These are phyloP conservation scores for Malthinus seriepunctatus DNA, from an alignment of 2,888 invertebrate species.

Conservation along the genomic window DNA sequence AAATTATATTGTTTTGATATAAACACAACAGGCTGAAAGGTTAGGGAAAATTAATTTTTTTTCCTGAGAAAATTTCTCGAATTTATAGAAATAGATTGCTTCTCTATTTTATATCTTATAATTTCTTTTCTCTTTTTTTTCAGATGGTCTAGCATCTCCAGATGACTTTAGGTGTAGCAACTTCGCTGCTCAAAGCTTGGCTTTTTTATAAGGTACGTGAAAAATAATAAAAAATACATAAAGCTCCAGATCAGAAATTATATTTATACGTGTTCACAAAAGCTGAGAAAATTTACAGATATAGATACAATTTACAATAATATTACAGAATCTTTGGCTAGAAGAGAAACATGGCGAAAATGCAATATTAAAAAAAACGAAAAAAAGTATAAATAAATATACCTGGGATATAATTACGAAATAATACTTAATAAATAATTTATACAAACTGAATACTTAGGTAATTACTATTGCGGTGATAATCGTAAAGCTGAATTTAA, in stretches of 20 bases:
- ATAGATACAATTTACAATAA: conserved; percentile 49
- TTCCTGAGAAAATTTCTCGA: too few species aligned
- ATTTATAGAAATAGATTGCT: too few species aligned
- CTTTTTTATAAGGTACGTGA: not conserved
- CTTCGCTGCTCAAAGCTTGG: not conserved
- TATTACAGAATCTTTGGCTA: conserved; percentile 52
- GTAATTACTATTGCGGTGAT: conserved; percentile 26
- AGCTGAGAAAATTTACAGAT: conserved; percentile 49
- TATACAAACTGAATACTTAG: conserved; percentile 18
- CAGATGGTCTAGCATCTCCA: too few species aligned
- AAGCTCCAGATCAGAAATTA: conserved; percentile 51
- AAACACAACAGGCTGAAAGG: not conserved
- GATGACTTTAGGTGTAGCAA: too few species aligned
- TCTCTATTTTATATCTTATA: too few species aligned
- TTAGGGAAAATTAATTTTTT: too few species aligned
- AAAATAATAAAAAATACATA: conserved; percentile 1
- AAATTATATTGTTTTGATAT: not conserved
- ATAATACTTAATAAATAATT: conserved; percentile 27
- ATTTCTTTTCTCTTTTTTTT: too few species aligned
- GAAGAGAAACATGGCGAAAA: conserved; percentile 47
- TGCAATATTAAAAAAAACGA: conserved; percentile 17
- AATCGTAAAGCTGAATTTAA: conserved; percentile 22
- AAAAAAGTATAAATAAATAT: too few species aligned
- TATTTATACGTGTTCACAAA: conserved; percentile 57
- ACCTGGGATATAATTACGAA: conserved; percentile 10